A percentile compares a stretch with the other conserved stretches of the same genome.
These are phyloP conservation scores for Oostethus manadensis DNA, from an alignment of 2,113 vertebrate species.

Conservation along the genomic window DNA sequence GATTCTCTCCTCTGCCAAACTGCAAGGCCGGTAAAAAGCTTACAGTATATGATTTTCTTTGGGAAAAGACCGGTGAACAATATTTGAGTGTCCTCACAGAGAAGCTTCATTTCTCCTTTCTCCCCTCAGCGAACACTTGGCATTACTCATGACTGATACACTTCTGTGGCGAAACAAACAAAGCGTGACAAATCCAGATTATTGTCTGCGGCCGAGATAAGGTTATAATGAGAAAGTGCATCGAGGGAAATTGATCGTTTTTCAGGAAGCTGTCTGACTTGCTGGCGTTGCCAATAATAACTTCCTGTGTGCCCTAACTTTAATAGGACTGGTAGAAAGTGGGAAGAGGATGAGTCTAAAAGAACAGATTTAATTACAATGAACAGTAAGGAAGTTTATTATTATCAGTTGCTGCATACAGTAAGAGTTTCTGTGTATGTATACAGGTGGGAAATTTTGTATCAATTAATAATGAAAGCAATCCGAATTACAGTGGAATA, in stretches of 20 bases:
- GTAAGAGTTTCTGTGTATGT: constrained; percentile 24
- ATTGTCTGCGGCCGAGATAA: constrained; percentile 70
- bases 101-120: constrained; percentile 15
- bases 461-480: no score
- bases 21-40: constrained; percentile 47
- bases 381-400: constrained; percentile 52
- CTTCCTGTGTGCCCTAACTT: constrained; percentile 62
- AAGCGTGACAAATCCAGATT: constrained; percentile 74
- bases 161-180: constrained; percentile 68
- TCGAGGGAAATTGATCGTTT: constrained; percentile 69
- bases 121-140: constrained; percentile 30
- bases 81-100: constrained; percentile 38
- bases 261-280: constrained; percentile 69
- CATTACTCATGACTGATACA: constrained; percentile 59
- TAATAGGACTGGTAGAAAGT: constrained; percentile 47
- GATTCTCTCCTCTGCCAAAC: constrained; percentile 28
- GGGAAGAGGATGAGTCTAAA: constrained; percentile 28
- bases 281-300: constrained; percentile 66
- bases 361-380: constrained; percentile 59
- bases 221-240: constrained; percentile 73
- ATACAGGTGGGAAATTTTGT: no score
- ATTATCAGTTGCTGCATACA: constrained; percentile 29
- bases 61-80: constrained; percentile 45
- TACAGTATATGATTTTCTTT: constrained; percentile 43
- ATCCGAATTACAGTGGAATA: no score